Percentiles rank a stretch among this genome's conserved stretches.
Conservation (phyloP, 2,113 vertebrate genomes). For the Oreocharis arfaki region DNA sequence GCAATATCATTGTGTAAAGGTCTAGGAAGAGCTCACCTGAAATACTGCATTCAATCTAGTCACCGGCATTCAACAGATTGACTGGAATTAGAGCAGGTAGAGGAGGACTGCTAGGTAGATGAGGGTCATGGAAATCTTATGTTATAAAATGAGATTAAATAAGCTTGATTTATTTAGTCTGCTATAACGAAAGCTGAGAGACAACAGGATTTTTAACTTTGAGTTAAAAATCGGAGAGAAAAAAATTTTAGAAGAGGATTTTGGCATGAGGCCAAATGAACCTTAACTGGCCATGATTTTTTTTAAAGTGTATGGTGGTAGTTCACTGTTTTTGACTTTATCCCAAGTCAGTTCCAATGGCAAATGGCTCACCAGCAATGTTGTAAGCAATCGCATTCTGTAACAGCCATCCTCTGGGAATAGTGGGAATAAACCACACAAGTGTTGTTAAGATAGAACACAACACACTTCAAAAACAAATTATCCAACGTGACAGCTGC, state of each 20-base stretch:
- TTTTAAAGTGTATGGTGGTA: not conserved
- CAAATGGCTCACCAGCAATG: not conserved
- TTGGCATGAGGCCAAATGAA: not conserved
- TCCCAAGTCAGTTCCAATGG: not conserved
- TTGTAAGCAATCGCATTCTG: not conserved
- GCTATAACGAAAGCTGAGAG: not conserved
- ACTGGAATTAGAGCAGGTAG: not conserved
- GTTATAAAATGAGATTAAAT: not conserved
- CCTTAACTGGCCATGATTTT: not conserved
- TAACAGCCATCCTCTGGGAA: not conserved
- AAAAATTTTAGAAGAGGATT: not conserved
- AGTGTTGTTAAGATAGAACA: not conserved
- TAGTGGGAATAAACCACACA: not conserved
- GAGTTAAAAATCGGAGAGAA: not conserved
- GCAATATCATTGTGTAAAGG: not conserved
- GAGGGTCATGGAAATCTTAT: not conserved
- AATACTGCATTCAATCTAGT: not conserved
- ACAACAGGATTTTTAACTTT: not conserved
- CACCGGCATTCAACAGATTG: not conserved
- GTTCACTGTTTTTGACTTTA: not conserved
- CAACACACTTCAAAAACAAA: not conserved
- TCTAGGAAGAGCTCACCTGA: not conserved
- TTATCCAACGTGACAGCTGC: not conserved
- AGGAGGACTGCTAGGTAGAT: not conserved
- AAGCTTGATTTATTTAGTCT: constrained; percentile 4